Evolutionary conservation across 2,888 invertebrate genomes (phyloP).

Genomic region (Scotopteryx bipunctaria): DNA sequence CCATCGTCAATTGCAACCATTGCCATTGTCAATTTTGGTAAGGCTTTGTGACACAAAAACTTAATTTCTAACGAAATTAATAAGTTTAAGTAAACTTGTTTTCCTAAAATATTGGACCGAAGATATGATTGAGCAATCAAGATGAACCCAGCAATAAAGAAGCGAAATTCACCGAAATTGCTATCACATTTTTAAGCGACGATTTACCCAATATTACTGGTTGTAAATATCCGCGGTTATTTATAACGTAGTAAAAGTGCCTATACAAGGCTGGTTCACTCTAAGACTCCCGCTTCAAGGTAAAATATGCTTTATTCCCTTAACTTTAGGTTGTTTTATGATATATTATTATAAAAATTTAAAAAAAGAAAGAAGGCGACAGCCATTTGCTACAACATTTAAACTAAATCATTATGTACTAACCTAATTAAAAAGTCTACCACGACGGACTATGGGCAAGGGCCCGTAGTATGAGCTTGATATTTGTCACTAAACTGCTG

Average conservation of each 20-base stretch:
- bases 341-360: no score
- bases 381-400: no score
- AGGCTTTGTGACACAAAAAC: no score
- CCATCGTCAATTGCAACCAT: no score
- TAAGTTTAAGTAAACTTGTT: not conserved
- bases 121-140: conserved; percentile 21
- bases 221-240: conserved; percentile 38
- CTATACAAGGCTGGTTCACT: conserved; percentile 3
- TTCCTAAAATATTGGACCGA: not conserved
- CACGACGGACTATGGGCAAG: no score
- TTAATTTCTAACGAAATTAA: no score
- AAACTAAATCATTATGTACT: no score
- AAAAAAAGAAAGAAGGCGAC: no score
- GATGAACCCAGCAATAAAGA: conserved; percentile 18
- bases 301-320: not conserved
- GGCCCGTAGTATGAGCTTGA: no score
- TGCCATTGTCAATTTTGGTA: no score
- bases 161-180: conserved; percentile 21
- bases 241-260: conserved; percentile 25
- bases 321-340: not conserved
- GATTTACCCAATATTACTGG: conserved; percentile 34
- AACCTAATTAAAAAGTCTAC: no score
- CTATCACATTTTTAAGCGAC: conserved; percentile 30
- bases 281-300: not conserved
- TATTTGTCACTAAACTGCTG: no score